Evolutionary conservation across 2,113 vertebrate genomes (phyloP), one percentile per base, ranked within the genome.

Genomic region (Gobiocypris rarus): DNA sequence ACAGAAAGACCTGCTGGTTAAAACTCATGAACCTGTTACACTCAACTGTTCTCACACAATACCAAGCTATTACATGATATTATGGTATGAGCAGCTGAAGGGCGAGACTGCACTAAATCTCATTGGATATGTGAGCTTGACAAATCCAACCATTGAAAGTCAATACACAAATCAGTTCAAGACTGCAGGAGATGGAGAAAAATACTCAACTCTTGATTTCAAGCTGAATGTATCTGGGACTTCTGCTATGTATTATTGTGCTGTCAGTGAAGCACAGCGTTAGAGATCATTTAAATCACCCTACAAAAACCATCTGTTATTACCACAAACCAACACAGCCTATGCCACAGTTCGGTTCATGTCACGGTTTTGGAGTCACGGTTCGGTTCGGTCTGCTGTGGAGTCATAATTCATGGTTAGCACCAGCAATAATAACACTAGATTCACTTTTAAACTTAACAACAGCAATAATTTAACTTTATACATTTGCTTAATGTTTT

Each of bases 241-340:
- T 59, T 73, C 38, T 76, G 84, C 59, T 24, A 70, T 73, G 7
- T 85, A 86, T 65, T 89, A 86, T 54, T 89, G 84, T 85, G 84
- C 85, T 75, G 86, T 79, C 2, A 80, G 77, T 3, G 1, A 38
- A 56, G 84, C 86, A 86, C 86, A 82, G 81, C 86, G 76, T 75
- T 59, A 9, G 34, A 63, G 1, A 24, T 31, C 24, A 34, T 43
- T 48, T 48, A 17, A n/a, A 15, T 69, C 45, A 52, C 3, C 19
- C 7, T 69, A 74, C 85, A 87, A 84, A 77, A 87, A 84, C 41
- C 52, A 1, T 10, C 17, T 77, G 48, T 28, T 4, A 10, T 26
- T 63, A 63, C 6, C 26, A 56, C 34, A 41, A 83, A 71, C 45
- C 45, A 28, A n/a, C n/a, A n/a, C n/a, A n/a, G n/a, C n/a, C n/a